Percentiles rank a stretch among this genome's conserved stretches.
Evolutionary conservation across 2,113 vertebrate genomes (phyloP).

Genomic region (Amia ocellicauda): DNA sequence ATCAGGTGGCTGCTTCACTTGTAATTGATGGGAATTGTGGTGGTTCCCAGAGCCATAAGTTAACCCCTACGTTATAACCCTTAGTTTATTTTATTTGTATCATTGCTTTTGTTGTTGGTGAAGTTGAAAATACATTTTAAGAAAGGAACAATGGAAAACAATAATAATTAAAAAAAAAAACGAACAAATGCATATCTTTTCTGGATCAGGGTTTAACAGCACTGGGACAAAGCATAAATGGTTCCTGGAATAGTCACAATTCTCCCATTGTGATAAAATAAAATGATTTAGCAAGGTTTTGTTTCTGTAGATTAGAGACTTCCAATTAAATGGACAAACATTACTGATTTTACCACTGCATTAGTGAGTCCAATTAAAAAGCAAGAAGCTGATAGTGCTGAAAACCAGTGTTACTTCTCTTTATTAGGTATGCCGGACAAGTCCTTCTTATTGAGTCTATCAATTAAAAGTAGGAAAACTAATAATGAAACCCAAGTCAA

Average conservation of each 20-base stretch:
- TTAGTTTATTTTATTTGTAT: too few species aligned
- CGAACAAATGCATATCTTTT: too few species aligned
- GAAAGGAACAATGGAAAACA: too few species aligned
- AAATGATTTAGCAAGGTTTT: neutral
- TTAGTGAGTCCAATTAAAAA: neutral
- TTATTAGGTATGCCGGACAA: neutral
- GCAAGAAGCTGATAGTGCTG: neutral
- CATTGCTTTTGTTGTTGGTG: too few species aligned
- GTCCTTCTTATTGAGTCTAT: neutral
- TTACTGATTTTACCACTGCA: neutral
- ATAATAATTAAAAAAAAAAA: too few species aligned
- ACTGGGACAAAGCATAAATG: neutral
- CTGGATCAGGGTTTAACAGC: too few species aligned
- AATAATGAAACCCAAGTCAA: too few species aligned
- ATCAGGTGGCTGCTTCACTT: too few species aligned
- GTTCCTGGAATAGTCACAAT: neutral
- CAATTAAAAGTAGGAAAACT: conserved; percentile 3
- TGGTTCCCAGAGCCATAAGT: too few species aligned
- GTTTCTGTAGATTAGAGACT: neutral
- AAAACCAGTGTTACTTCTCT: neutral
- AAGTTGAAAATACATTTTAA: too few species aligned
- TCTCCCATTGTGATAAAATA: neutral
- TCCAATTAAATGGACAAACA: neutral
- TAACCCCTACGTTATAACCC: too few species aligned
- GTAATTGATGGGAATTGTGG: too few species aligned